phyloP scores from a whole-genome alignment of 2,888 invertebrate genomes.

The Danaus chrysippus region DNA sequence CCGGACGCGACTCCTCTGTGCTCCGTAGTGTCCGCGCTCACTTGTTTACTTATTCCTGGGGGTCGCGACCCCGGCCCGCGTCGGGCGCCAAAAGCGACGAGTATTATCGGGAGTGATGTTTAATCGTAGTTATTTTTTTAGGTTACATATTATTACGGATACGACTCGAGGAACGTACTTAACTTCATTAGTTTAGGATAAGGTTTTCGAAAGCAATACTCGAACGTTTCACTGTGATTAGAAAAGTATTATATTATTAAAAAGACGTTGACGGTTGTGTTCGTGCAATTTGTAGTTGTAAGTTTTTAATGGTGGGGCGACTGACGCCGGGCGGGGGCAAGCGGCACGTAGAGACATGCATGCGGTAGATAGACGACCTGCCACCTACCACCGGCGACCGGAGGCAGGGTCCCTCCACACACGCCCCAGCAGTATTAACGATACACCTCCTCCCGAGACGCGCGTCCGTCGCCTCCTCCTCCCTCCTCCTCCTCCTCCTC shows the following conservation, averaged over 20 bases:
- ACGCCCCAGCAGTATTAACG: neutral
- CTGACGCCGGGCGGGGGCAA: slow-evolving; percentile 48
- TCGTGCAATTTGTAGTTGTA: slow-evolving; percentile 71
- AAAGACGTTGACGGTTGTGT: slow-evolving; percentile 75
- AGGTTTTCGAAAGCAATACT: slow-evolving; percentile 63
- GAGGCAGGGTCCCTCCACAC: neutral
- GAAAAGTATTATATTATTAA: slow-evolving; percentile 58
- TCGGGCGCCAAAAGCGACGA: slow-evolving; percentile 25
- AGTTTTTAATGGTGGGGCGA: neutral
- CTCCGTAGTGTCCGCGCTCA: slow-evolving; percentile 11
- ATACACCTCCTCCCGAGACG: slow-evolving; percentile 66
- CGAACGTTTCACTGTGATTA: slow-evolving; percentile 61
- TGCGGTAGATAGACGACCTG: slow-evolving; percentile 55
- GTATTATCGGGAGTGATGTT: slow-evolving; percentile 1
- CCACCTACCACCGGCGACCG: no score
- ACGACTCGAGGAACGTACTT: slow-evolving; percentile 17
- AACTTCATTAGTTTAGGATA: slow-evolving; percentile 36
- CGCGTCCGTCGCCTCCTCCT: slow-evolving; percentile 39
- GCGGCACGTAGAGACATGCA: slow-evolving; percentile 65
- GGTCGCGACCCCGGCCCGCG: slow-evolving; percentile 12
- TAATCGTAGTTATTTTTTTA: slow-evolving; percentile 7
- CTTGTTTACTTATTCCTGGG: slow-evolving; percentile 9
- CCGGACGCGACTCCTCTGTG: slow-evolving; percentile 34
- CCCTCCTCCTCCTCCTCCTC: slow-evolving; percentile 21
- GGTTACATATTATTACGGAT: slow-evolving; percentile 1